These are phyloP conservation scores for Trichacis sp. DNA, from an alignment of 2,888 invertebrate species.

Conservation along the genomic window DNA sequence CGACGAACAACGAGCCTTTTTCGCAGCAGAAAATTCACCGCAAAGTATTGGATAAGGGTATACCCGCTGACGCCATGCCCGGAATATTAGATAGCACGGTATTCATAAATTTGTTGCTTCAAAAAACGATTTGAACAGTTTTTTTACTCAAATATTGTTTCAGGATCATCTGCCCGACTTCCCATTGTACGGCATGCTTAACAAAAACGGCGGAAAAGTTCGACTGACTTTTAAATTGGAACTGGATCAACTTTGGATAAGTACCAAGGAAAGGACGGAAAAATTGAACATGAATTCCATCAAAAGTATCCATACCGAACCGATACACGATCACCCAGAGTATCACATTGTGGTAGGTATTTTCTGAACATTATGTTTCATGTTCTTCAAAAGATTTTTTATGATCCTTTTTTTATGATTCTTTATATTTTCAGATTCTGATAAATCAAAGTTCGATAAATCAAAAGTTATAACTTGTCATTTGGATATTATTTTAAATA, in stretches of 20 bases:
- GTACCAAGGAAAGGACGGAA: constrained; percentile 92
- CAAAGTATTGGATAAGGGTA: constrained; percentile 89
- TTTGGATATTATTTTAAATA: too few relatives aligned
- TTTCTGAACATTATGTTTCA: too few relatives aligned
- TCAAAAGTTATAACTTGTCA: too few relatives aligned
- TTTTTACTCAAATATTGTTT: constrained; percentile 40
- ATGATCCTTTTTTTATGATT: too few relatives aligned
- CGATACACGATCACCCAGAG: constrained; percentile 89
- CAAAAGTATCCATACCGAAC: constrained; percentile 82
- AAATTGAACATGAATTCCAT: constrained; percentile 92
- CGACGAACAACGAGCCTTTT: constrained; percentile 77
- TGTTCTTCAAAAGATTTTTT: too few relatives aligned
- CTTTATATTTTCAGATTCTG: too few relatives aligned
- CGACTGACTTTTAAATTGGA: constrained; percentile 92
- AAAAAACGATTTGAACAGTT: neutral
- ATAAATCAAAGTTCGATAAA: too few relatives aligned
- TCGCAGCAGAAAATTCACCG: constrained; percentile 84
- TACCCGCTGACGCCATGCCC: constrained; percentile 90
- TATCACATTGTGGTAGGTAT: constrained; percentile 88
- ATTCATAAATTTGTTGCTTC: constrained; percentile 31
- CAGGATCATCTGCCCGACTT: constrained; percentile 84
- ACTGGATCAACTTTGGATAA: constrained; percentile 90
- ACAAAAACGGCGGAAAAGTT: constrained; percentile 90
- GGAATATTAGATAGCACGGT: constrained; percentile 86
- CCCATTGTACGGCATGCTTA: constrained; percentile 90